Evolutionary conservation across 2,888 invertebrate species (phyloP).

Genomic region (Cataglyphis livida): DNA sequence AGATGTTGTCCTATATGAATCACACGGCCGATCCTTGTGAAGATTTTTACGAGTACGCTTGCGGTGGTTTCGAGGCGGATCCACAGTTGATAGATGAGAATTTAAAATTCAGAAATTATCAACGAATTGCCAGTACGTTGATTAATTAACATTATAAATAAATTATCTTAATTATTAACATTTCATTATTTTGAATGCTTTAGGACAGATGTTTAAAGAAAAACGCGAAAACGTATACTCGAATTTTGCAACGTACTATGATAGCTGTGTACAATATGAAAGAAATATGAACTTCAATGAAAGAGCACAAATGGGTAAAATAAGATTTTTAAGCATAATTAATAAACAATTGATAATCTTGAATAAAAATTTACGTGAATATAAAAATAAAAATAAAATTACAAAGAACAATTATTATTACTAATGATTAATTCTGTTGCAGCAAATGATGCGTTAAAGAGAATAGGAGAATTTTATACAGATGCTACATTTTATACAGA

Average conservation of each 20-base stretch:
- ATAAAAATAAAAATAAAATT: conserved; percentile 31
- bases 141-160: background rate
- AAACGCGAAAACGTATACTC: conserved; percentile 15
- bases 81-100: conserved; percentile 66
- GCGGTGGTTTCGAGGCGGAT: conserved; percentile 78
- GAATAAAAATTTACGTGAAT: conserved; percentile 34
- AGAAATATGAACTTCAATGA: conserved; percentile 47
- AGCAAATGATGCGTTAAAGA: conserved; percentile 67
- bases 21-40: conserved; percentile 78
- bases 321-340: background rate
- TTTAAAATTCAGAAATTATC: conserved; percentile 62
- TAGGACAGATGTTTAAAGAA: conserved; percentile 69
- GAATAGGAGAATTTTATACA: conserved; percentile 72
- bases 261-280: conserved; percentile 76
- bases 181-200: conserved; percentile 23
- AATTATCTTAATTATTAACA: background rate
- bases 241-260: conserved; percentile 70
- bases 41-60: conserved; percentile 76
- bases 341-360: conserved; percentile 17
- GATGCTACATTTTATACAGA: conserved; percentile 64
- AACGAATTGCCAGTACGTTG: conserved; percentile 73
- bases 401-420: background rate
- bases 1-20: conserved; percentile 79
- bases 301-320: conserved; percentile 67
- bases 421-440: conserved; percentile 39